These are phyloP conservation scores for Furcula furcula DNA, from an alignment of 2,888 invertebrate species.

Conservation along the genomic window DNA sequence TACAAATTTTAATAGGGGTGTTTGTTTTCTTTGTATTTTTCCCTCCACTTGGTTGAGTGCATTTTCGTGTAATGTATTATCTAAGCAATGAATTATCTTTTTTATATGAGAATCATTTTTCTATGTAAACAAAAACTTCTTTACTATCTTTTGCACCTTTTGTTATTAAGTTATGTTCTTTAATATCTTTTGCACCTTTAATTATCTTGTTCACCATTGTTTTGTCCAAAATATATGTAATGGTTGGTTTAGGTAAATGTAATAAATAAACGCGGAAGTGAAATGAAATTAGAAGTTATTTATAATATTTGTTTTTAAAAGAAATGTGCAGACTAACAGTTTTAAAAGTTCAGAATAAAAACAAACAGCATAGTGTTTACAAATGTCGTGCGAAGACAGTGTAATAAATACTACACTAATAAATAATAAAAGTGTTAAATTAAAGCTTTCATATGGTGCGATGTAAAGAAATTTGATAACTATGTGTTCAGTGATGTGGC, in stretches of 20 bases:
- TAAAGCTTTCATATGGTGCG: conserved; percentile 33
- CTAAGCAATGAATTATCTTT: not conserved
- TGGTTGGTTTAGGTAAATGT: no score
- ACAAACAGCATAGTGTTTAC: not conserved
- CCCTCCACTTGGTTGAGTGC: not conserved
- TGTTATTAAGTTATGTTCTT: not conserved
- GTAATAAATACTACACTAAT: conserved; percentile 26
- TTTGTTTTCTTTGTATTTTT: not conserved
- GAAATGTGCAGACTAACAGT: conserved; percentile 1
- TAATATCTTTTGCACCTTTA: no score
- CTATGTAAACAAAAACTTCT: no score
- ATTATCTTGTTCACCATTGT: no score
- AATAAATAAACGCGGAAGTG: no score
- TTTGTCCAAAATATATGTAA: no score
- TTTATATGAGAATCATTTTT: not conserved
- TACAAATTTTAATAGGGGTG: not conserved
- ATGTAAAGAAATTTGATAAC: conserved; percentile 45
- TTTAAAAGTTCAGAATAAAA: conserved; percentile 6
- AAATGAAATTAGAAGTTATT: no score
- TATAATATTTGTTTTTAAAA: no score
- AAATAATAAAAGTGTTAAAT: conserved; percentile 26
- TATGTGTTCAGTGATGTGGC: conserved; percentile 73
- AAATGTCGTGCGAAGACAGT: conserved; percentile 3
- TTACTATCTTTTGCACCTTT: not conserved
- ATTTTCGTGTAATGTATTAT: not conserved